These are phyloP conservation scores for Cettia cetti DNA, from an alignment of 2,113 vertebrate genomes.

Conservation along the genomic window DNA sequence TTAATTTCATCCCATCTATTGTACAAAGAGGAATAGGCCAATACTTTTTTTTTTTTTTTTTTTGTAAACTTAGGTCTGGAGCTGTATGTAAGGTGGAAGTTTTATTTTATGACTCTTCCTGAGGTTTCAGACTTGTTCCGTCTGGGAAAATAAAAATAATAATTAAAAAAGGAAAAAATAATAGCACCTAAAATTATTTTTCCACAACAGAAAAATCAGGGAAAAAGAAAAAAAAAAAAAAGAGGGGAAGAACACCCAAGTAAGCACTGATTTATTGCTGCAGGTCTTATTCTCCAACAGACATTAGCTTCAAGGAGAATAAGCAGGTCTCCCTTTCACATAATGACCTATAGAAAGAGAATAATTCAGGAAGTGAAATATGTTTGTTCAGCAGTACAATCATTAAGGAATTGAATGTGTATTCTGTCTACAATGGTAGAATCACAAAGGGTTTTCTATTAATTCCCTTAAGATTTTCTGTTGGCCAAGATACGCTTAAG, in stretches of 20 bases:
- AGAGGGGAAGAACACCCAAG: too few species aligned
- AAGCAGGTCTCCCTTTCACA: background rate
- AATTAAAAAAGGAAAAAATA: background rate
- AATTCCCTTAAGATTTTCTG: background rate
- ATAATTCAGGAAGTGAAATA: background rate
- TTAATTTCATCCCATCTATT: background rate
- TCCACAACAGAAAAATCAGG: too few species aligned
- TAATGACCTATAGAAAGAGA: background rate
- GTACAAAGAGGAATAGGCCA: background rate
- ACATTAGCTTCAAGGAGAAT: background rate
- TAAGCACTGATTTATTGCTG: background rate
- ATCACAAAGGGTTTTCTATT: background rate
- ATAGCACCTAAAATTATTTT: background rate
- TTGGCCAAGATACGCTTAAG: background rate
- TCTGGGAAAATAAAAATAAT: background rate
- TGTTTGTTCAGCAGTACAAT: background rate
- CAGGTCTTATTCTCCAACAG: background rate
- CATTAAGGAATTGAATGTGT: background rate
- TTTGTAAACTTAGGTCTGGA: background rate
- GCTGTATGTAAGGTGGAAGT: background rate
- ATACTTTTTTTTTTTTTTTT: background rate
- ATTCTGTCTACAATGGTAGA: background rate
- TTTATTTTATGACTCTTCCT: background rate
- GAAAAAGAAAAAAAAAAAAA: background rate
- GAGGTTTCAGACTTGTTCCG: background rate